phyloP scores from a whole-genome alignment of 1,140 invertebrate species.

The Panulirus ornatus region DNA sequence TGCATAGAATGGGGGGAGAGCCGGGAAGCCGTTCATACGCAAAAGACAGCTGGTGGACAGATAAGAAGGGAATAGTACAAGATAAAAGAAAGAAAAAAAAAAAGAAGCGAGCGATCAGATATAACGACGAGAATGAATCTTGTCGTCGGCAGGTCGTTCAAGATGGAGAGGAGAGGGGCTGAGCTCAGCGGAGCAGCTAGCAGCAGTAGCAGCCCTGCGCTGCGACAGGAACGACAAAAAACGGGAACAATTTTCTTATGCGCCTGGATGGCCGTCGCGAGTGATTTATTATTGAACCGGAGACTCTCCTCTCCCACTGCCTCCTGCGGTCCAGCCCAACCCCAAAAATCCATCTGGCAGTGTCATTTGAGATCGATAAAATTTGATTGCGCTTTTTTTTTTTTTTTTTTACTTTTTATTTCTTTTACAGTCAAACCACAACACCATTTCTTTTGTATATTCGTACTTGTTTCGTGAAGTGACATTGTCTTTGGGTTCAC shows the following conservation, averaged over 20 bases:
- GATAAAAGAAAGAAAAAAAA: no score
- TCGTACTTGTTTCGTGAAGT: neutral
- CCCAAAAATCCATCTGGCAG: constrained; percentile 38
- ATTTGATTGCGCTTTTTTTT: constrained; percentile 44
- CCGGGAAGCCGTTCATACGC: no score
- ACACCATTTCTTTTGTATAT: neutral
- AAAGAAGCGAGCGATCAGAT: constrained; percentile 48
- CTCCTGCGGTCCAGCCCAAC: constrained; percentile 17
- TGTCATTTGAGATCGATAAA: constrained; percentile 49
- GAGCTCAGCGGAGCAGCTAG: neutral
- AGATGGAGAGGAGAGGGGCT: no score
- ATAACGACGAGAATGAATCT: constrained; percentile 53
- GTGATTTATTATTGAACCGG: constrained; percentile 43
- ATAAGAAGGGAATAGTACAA: no score
- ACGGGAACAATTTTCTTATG: constrained; percentile 27
- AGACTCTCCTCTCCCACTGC: neutral
- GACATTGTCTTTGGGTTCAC: neutral
- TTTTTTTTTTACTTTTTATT: no score
- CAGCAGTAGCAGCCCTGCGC: no score
- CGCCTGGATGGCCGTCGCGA: constrained; percentile 3
- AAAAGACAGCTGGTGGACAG: no score
- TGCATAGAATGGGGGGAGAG: constrained; percentile 47
- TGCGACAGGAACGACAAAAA: no score
- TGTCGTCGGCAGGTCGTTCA: constrained; percentile 40
- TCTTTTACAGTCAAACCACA: constrained; percentile 26